Evolutionary conservation across 2,888 invertebrate species (phyloP).

Genomic region (Lycaena phlaeas): DNA sequence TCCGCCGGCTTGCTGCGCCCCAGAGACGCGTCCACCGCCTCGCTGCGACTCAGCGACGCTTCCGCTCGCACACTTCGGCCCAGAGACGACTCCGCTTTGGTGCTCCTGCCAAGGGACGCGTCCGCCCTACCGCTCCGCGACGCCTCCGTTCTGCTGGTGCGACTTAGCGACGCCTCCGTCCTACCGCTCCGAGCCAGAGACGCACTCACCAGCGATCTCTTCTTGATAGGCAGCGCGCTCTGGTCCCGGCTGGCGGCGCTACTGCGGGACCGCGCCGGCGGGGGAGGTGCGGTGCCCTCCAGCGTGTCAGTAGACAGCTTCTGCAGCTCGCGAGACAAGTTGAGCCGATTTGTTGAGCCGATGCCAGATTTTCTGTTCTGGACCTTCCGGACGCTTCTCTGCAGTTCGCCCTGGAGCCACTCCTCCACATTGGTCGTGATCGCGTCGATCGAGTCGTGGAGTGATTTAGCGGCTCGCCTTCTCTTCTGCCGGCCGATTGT

Average conservation of each 20-base stretch:
- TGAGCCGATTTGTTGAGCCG: constrained; percentile 10
- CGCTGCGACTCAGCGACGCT: neutral
- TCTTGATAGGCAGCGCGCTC: constrained; percentile 42
- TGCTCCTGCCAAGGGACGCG: neutral
- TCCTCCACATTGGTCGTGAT: constrained; percentile 35
- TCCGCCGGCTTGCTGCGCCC: too few species aligned
- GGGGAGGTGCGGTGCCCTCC: constrained; percentile 30
- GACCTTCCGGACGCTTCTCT: constrained; percentile 26
- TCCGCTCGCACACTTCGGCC: neutral
- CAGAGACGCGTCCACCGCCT: neutral
- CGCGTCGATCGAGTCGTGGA: constrained; percentile 31
- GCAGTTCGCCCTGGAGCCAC: constrained; percentile 40
- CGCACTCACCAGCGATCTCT: constrained; percentile 38
- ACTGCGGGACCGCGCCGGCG: constrained; percentile 25
- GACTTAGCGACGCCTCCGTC: neutral
- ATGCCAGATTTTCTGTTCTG: too few species aligned
- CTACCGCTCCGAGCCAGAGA: neutral
- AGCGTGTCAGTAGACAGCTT: constrained; percentile 37
- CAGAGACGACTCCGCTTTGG: neutral
- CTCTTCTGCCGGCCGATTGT: constrained; percentile 23
- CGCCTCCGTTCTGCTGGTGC: neutral
- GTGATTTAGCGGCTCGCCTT: constrained; percentile 24
- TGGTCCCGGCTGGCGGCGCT: constrained; percentile 17
- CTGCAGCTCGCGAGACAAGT: constrained; percentile 31
- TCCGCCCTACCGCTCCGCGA: neutral